Conservation (phyloP, 2,113 vertebrate genomes). For the Oenanthe oenanthe region DNA sequence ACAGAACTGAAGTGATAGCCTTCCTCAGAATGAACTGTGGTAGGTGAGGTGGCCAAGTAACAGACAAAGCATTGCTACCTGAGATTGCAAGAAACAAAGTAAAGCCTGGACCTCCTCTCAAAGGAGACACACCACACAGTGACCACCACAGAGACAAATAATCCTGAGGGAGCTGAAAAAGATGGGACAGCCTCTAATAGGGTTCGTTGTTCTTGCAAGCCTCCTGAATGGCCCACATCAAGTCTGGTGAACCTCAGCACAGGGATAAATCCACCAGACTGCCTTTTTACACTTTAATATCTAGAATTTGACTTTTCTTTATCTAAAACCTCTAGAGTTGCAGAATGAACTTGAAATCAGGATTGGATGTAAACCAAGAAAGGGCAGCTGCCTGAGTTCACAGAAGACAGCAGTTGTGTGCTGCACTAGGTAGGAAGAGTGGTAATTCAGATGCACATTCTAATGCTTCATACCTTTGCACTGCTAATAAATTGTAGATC, state of each 20-base stretch:
- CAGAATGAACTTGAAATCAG: background rate
- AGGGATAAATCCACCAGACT: background rate
- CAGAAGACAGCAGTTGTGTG: background rate
- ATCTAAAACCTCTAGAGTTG: background rate
- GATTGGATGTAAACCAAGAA: background rate
- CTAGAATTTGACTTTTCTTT: background rate
- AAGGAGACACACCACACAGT: too few species aligned
- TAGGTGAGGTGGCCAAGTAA: background rate
- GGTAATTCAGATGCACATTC: background rate
- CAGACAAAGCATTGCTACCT: background rate
- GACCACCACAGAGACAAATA: background rate
- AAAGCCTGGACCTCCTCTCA: background rate
- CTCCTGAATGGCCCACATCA: background rate
- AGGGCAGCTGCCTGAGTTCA: background rate
- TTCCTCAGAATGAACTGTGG: background rate
- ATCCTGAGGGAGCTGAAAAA: background rate
- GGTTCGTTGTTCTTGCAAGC: background rate
- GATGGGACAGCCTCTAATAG: background rate
- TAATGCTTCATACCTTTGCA: background rate
- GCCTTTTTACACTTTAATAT: background rate
- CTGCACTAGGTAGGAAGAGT: background rate
- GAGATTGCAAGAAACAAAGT: background rate
- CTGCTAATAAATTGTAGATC: background rate
- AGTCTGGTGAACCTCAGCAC: background rate
- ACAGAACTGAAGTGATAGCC: background rate